phyloP scores from a whole-genome alignment of 1,140 invertebrate species.

The Mamestra configurata region DNA sequence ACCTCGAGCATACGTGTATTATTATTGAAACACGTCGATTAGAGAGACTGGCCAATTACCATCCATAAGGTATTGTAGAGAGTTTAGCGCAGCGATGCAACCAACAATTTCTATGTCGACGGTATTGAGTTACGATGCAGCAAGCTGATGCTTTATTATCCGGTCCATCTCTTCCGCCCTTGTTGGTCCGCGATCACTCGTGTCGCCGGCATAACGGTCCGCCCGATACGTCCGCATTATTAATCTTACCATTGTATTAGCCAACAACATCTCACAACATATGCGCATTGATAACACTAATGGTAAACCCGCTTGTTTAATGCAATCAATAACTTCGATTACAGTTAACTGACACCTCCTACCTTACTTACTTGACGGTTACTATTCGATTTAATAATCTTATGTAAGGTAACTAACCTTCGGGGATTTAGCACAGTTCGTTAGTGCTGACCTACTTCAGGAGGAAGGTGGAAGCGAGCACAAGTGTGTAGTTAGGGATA shows the following conservation, averaged over 20 bases:
- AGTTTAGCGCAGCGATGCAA: slow-evolving; percentile 70
- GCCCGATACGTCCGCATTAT: slow-evolving; percentile 78
- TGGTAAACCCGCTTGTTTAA: slow-evolving; percentile 73
- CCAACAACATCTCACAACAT: slow-evolving; percentile 75
- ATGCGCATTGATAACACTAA: slow-evolving; percentile 82
- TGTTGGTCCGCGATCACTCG: slow-evolving; percentile 80
- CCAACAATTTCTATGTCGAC: slow-evolving; percentile 81
- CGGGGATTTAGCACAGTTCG: neutral
- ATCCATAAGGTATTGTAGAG: slow-evolving; percentile 69
- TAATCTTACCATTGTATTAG: slow-evolving; percentile 86
- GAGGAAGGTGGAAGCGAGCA: slow-evolving; percentile 28
- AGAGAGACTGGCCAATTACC: slow-evolving; percentile 73
- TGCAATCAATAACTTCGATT: slow-evolving; percentile 81
- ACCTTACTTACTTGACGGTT: slow-evolving; percentile 55
- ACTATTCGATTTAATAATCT: slow-evolving; percentile 24
- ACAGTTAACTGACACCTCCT: slow-evolving; percentile 75
- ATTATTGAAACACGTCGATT: slow-evolving; percentile 75
- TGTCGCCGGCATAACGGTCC: slow-evolving; percentile 78
- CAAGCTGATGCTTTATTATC: slow-evolving; percentile 84
- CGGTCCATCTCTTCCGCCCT: slow-evolving; percentile 83
- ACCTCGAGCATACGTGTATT: slow-evolving; percentile 61
- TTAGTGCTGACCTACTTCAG: slow-evolving; percentile 47
- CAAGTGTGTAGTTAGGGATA: slow-evolving; percentile 56
- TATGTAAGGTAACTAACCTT: slow-evolving; percentile 13
- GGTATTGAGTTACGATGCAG: slow-evolving; percentile 79